phyloP scores from a whole-genome alignment of 2,797 vertebrate genomes.

The Sebastolobus alascanus region DNA sequence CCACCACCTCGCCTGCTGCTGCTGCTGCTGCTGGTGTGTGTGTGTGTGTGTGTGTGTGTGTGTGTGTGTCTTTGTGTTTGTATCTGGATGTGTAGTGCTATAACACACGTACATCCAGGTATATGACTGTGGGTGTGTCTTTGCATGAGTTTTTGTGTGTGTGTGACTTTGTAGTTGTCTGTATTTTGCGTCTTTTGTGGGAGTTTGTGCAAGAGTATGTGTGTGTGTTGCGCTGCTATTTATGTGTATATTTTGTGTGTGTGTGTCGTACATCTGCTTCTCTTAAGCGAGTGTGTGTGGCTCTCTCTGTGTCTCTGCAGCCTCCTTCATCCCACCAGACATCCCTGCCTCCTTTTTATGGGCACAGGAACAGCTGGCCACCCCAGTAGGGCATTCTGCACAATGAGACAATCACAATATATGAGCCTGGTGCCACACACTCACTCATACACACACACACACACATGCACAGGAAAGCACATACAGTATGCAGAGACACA shows the following conservation, averaged over 20 bases:
- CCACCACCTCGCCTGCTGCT: constrained; percentile 80
- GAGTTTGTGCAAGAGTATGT: constrained; percentile 1
- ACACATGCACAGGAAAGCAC: constrained; percentile 10
- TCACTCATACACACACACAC: constrained; percentile 40
- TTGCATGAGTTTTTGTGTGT: constrained; percentile 16
- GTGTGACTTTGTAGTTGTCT: background rate
- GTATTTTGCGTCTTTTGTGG: constrained; percentile 1
- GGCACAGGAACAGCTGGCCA: constrained; percentile 95
- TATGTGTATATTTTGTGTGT: constrained; percentile 1
- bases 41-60: constrained; percentile 39
- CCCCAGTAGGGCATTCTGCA: constrained; percentile 83
- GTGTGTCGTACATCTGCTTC: constrained; percentile 75
- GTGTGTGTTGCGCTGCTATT: constrained; percentile 15
- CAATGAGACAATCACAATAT: constrained; percentile 80
- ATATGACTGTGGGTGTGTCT: constrained; percentile 31
- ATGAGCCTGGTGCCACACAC: constrained; percentile 63
- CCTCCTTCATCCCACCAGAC: constrained; percentile 90
- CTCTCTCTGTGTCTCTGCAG: constrained; percentile 65
- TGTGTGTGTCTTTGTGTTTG: constrained; percentile 35
- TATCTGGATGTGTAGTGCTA: constrained; percentile 22
- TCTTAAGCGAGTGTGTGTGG: constrained; percentile 51
- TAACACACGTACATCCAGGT: constrained; percentile 25
- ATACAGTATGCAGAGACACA: constrained; percentile 36
- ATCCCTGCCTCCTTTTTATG: constrained; percentile 92
- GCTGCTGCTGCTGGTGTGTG: constrained; percentile 45